These are phyloP conservation scores for Scaptomyza pallida DNA, from an alignment of 1,140 invertebrate species.

Conservation along the genomic window DNA sequence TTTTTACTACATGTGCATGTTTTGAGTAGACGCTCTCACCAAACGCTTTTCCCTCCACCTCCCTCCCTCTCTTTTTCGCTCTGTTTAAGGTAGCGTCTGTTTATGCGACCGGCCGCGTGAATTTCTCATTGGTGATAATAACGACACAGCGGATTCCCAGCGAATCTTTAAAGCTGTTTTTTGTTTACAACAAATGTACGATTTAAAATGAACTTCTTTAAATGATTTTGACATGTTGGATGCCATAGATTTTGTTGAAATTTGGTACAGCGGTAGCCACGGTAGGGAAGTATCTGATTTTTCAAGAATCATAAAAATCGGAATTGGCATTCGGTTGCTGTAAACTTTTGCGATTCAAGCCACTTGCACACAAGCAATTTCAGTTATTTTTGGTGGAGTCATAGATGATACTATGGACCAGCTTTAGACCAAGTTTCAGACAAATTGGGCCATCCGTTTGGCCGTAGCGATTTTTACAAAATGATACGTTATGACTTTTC, in stretches of 20 bases:
- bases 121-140: conserved; percentile 58
- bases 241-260: conserved; percentile 11
- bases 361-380: background rate
- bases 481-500: conserved; percentile 57
- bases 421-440: conserved; percentile 28
- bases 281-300: conserved; percentile 65
- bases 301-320: conserved; percentile 72
- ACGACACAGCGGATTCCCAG: conserved; percentile 35
- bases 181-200: conserved; percentile 66
- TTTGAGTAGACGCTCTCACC: conserved; percentile 5
- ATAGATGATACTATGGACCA: background rate
- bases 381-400: conserved; percentile 1
- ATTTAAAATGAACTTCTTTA: conserved; percentile 81
- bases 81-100: conserved; percentile 20
- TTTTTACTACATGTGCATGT: background rate
- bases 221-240: conserved; percentile 60
- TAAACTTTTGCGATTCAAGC: conserved; percentile 38
- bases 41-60: background rate
- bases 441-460: conserved; percentile 30
- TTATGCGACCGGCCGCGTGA: conserved; percentile 62
- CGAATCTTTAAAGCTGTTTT: conserved; percentile 45
- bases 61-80: background rate
- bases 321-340: conserved; percentile 1
- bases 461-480: conserved; percentile 66
- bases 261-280: conserved; percentile 6